Evolutionary conservation across 53 echinoderm and acorn worm genomes (phyloP).

Genomic region (Actinopyga echinites): DNA sequence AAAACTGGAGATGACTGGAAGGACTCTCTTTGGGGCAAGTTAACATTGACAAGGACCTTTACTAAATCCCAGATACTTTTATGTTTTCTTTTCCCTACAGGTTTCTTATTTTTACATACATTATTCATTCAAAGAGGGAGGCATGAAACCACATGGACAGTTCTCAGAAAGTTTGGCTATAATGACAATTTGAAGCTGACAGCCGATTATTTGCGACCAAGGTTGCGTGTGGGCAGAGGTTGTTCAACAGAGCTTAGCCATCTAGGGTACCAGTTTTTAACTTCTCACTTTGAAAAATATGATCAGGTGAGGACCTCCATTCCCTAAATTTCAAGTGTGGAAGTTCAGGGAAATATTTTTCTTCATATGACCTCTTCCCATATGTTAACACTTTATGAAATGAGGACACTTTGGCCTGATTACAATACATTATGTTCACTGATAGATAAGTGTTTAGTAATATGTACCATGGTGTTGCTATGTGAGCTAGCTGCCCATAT

Average conservation of each 20-base stretch:
- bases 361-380: not conserved
- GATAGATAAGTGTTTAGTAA: too few species aligned
- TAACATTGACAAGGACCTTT: too few species aligned
- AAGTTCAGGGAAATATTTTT: not conserved
- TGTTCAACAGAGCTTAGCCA: conserved; percentile 93
- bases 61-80: too few species aligned
- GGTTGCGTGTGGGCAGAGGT: conserved; percentile 90
- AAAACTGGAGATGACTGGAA: too few species aligned
- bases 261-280: conserved; percentile 94
- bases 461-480: too few species aligned
- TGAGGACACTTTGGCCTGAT: too few species aligned
- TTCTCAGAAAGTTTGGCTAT: conserved; percentile 98
- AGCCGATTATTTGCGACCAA: conserved; percentile 86
- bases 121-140: conserved; percentile 94
- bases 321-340: not conserved
- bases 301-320: conserved; percentile 79
- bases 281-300: conserved; percentile 96
- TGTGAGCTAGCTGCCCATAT: too few species aligned
- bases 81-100: conserved; percentile 36
- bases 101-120: conserved; percentile 96
- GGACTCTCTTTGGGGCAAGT: too few species aligned
- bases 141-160: conserved; percentile 99
- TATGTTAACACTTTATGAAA: too few species aligned
- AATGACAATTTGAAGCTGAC: conserved; percentile 90
- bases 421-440: too few species aligned